Conservation (phyloP, 2,888 invertebrate species). For the Dynastes tityus region DNA sequence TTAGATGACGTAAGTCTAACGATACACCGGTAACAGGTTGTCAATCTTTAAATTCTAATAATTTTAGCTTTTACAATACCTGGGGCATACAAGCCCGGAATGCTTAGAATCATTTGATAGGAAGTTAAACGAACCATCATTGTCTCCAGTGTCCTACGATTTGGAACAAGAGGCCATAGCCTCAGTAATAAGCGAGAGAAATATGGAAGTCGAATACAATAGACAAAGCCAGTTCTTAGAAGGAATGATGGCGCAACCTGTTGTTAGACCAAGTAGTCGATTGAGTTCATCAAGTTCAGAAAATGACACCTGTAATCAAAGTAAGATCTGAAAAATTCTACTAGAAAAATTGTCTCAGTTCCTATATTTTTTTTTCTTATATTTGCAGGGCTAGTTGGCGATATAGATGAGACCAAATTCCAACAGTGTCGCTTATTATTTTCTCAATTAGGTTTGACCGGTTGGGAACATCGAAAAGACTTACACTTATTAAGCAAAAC, state of each 20-base stretch:
- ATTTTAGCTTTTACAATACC: slow-evolving; percentile 86
- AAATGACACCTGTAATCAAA: slow-evolving; percentile 56
- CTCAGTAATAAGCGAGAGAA: slow-evolving; percentile 87
- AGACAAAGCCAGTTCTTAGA: slow-evolving; percentile 62
- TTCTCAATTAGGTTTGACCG: slow-evolving; percentile 91
- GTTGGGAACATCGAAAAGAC: slow-evolving; percentile 89
- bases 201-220: slow-evolving; percentile 84
- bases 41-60: neutral
- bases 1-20: slow-evolving; percentile 85
- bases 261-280: slow-evolving; percentile 63
- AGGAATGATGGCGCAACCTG: slow-evolving; percentile 66
- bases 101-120: slow-evolving; percentile 79
- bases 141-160: slow-evolving; percentile 82
- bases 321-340: slow-evolving; percentile 44
- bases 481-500: slow-evolving; percentile 90
- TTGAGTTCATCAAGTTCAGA: slow-evolving; percentile 54
- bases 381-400: slow-evolving; percentile 47
- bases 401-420: slow-evolving; percentile 73
- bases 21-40: neutral
- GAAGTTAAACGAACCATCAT: slow-evolving; percentile 82
- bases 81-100: slow-evolving; percentile 94
- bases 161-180: slow-evolving; percentile 90
- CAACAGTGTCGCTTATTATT: slow-evolving; percentile 91
- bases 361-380: too few species aligned
- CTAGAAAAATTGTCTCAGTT: neutral